A percentile compares a stretch with the other conserved stretches of the same genome.
Conservation (phyloP, 37 sponge, comb jelly and placozoan genomes). For the Sycon ciliatum region DNA sequence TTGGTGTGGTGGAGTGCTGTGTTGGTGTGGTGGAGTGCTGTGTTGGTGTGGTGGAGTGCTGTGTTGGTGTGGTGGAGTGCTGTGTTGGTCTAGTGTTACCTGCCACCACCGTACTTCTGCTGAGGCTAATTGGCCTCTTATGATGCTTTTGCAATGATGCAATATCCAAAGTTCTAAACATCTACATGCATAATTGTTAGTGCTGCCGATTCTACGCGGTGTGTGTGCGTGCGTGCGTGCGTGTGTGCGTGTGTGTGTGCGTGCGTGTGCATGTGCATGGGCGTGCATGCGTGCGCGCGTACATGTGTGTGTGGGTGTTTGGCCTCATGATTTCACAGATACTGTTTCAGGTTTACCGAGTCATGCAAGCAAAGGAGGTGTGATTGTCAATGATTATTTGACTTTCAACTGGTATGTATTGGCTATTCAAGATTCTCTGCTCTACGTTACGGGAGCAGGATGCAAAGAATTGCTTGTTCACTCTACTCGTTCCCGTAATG, state of each 20-base stretch:
- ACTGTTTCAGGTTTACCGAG: neutral
- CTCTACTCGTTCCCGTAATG: too few relatives aligned
- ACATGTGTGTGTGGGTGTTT: neutral
- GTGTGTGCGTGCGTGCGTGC: neutral
- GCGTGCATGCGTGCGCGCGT: neutral
- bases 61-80: neutral
- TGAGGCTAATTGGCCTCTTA: too few relatives aligned
- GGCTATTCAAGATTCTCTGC: too few relatives aligned
- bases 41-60: neutral
- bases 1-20: too few relatives aligned
- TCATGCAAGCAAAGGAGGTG: constrained; percentile 57
- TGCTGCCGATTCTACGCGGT: neutral
- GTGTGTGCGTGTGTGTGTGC: neutral
- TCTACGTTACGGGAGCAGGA: too few relatives aligned
- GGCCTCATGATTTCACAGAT: neutral
- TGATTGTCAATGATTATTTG: neutral
- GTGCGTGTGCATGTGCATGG: neutral
- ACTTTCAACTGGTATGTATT: constrained; percentile 12
- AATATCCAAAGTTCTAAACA: too few relatives aligned
- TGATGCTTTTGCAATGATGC: too few relatives aligned
- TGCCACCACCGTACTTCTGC: neutral
- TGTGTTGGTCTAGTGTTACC: neutral
- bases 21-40: neutral
- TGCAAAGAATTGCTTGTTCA: too few relatives aligned
- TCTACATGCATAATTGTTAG: too few relatives aligned